These are phyloP conservation scores for Synchiropus splendidus DNA, from an alignment of 2,113 vertebrate genomes.

Conservation along the genomic window DNA sequence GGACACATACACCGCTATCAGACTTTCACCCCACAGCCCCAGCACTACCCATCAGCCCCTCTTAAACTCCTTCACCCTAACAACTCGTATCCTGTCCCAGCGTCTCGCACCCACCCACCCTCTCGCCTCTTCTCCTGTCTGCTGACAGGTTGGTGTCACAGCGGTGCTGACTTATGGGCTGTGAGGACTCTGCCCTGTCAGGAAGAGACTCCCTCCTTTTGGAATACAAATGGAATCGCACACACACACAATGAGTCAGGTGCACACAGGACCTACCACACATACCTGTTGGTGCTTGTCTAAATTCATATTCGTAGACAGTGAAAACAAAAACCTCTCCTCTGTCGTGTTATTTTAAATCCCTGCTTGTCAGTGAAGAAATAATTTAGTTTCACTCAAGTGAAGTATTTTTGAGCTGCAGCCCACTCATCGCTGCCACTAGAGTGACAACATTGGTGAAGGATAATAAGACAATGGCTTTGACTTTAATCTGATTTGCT, in stretches of 20 bases:
- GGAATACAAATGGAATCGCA: conserved; percentile 20
- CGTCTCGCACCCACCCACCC: conserved; percentile 18
- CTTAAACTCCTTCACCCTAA: conserved; percentile 30
- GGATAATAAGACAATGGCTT: background rate
- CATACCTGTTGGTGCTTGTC: conserved; percentile 39
- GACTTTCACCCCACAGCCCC: conserved; percentile 8
- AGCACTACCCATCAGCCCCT: conserved; percentile 7
- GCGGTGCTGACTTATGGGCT: conserved; percentile 83
- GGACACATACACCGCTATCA: conserved; percentile 4
- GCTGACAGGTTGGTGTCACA: conserved; percentile 76
- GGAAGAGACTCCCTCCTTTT: conserved; percentile 28
- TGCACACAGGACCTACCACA: conserved; percentile 30
- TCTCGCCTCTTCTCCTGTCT: conserved; percentile 37
- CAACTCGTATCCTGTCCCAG: conserved; percentile 5
- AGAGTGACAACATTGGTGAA: background rate
- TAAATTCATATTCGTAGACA: conserved; percentile 15
- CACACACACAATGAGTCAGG: conserved; percentile 23
- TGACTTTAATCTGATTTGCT: too few species aligned
- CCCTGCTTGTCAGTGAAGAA: background rate
- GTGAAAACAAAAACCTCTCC: conserved; percentile 5
- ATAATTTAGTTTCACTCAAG: background rate
- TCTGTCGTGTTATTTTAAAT: too few species aligned
- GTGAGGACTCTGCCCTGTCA: conserved; percentile 67
- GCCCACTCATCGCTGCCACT: background rate
- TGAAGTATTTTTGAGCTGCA: background rate